A percentile compares a stretch with the other conserved stretches of the same genome.
phyloP scores from a whole-genome alignment of 1,140 invertebrate genomes.

The Drosophila varians region DNA sequence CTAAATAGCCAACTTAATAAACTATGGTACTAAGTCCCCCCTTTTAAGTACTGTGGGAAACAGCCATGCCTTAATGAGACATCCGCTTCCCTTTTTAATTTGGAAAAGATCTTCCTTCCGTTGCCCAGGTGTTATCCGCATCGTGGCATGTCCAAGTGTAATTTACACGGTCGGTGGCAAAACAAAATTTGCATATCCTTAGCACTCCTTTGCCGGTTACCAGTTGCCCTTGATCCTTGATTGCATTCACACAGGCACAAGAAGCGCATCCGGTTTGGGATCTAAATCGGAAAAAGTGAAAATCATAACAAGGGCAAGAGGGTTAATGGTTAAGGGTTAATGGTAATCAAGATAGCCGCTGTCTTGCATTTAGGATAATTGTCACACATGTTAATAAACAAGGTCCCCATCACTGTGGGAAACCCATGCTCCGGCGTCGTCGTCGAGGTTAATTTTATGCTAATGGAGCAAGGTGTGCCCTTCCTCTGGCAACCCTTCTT shows the following conservation, averaged over 20 bases:
- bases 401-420: conserved; percentile 61
- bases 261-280: conserved; percentile 49
- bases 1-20: neutral
- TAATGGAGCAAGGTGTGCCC: conserved; percentile 75
- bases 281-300: conserved; percentile 46
- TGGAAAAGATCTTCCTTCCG: conserved; percentile 35
- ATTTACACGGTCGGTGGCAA: conserved; percentile 51
- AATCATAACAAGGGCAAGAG: conserved; percentile 25
- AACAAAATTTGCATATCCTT: conserved; percentile 62
- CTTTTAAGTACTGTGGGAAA: conserved; percentile 63
- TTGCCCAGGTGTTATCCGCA: conserved; percentile 61
- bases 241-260: conserved; percentile 10
- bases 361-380: conserved; percentile 61
- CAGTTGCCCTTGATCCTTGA: conserved; percentile 43
- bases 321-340: conserved; percentile 35
- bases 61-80: conserved; percentile 2
- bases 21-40: neutral
- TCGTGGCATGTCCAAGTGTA: conserved; percentile 53
- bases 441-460: conserved; percentile 64
- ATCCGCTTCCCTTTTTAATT: conserved; percentile 4
- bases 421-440: conserved; percentile 15
- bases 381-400: conserved; percentile 76
- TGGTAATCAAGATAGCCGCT: conserved; percentile 36
- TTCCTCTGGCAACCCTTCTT: conserved; percentile 60
- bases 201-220: neutral